Evolutionary conservation across 2,113 vertebrate species (phyloP).

Genomic region (Chaenogobius annularis): DNA sequence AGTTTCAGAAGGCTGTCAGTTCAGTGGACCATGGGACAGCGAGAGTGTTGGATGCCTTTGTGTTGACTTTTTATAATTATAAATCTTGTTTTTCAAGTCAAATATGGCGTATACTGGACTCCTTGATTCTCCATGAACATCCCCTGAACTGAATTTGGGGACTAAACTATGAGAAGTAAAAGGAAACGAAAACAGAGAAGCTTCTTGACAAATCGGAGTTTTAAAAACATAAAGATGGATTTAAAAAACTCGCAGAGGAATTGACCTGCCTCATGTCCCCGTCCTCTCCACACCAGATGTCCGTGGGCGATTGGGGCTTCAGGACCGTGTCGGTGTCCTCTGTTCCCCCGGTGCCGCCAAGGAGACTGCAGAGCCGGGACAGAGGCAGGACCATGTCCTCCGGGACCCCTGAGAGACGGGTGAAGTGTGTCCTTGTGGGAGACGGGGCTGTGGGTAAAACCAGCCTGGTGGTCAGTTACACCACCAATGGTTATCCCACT

Average conservation of each 20-base stretch:
- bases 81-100: too few species aligned
- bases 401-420: constrained; percentile 76
- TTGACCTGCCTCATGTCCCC: constrained; percentile 44
- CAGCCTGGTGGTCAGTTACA: constrained; percentile 93
- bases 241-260: constrained; percentile 35
- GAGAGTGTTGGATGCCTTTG: not conserved
- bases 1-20: not conserved
- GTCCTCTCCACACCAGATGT: constrained; percentile 67
- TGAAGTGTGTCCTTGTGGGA: constrained; percentile 91
- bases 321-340: constrained; percentile 62
- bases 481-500: constrained; percentile 92
- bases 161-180: constrained; percentile 35
- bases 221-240: constrained; percentile 43
- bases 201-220: constrained; percentile 11
- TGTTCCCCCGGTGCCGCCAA: constrained; percentile 84
- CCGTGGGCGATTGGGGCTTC: constrained; percentile 64
- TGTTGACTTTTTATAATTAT: too few species aligned
- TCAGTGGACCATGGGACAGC: not conserved
- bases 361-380: constrained; percentile 71
- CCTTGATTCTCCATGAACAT: not conserved
- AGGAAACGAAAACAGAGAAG: constrained; percentile 16
- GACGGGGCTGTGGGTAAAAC: constrained; percentile 95
- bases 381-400: constrained; percentile 34
- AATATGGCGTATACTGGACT: not conserved
- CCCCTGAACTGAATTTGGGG: not conserved